Conservation (phyloP, 2,113 vertebrate species). For the Cygnus buccinator region DNA sequence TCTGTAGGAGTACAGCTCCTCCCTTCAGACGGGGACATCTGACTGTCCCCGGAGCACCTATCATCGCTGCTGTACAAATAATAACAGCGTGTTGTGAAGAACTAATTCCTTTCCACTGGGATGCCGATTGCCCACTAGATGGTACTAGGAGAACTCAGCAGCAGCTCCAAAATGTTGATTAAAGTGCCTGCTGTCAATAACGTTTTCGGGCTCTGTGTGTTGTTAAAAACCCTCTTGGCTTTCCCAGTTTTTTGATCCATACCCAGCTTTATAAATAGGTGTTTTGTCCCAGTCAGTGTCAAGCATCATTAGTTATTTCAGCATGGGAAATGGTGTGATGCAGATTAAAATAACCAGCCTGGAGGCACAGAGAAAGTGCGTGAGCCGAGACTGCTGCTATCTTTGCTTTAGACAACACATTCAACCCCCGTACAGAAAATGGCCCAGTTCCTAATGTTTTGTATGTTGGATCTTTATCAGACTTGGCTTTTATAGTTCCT, state of each 20-base stretch:
- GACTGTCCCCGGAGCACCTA: background rate
- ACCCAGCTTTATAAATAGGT: conserved; percentile 37
- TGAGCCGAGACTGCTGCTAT: background rate
- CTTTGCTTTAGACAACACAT: conserved; percentile 41
- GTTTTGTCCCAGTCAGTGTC: background rate
- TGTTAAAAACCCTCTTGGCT: conserved; percentile 18
- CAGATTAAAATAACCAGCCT: conserved; percentile 38
- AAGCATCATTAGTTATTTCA: background rate
- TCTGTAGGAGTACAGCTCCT: background rate
- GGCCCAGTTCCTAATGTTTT: conserved; percentile 2
- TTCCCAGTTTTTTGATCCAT: background rate
- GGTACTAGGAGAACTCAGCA: conserved; percentile 19
- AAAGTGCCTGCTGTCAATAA: background rate
- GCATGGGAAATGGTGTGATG: background rate
- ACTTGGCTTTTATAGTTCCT: background rate
- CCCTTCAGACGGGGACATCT: background rate
- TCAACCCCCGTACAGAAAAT: background rate
- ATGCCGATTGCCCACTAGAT: conserved; percentile 35
- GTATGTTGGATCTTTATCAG: background rate
- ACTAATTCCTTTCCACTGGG: background rate
- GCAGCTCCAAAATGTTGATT: background rate
- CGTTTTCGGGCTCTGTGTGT: background rate
- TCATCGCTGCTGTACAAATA: background rate
- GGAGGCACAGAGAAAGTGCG: background rate
- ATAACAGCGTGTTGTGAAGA: background rate